Conservation (phyloP, 2,113 vertebrate genomes). For the Alethe diademata region DNA sequence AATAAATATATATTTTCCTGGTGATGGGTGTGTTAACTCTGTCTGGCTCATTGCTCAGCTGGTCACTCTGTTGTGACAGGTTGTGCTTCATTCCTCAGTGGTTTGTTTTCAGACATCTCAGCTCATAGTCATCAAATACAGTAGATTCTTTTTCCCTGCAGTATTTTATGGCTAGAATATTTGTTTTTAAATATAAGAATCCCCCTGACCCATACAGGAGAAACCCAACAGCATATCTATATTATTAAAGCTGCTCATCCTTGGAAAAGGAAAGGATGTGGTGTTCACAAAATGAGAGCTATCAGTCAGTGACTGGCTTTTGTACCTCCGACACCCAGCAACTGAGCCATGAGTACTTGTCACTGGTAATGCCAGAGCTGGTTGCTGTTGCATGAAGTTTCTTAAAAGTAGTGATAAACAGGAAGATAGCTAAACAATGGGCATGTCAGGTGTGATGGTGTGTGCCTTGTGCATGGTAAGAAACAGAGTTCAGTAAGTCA, state of each 20-base stretch:
- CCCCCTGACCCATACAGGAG: neutral
- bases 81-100: neutral
- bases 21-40: neutral
- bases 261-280: neutral
- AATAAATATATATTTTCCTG: neutral
- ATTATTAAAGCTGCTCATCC: neutral
- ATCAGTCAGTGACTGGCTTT: neutral
- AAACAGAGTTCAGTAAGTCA: neutral
- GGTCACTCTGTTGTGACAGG: neutral
- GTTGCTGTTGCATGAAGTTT: neutral
- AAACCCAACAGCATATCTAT: neutral
- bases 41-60: neutral
- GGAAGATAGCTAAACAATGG: neutral
- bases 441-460: neutral
- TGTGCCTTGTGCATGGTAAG: accelerated
- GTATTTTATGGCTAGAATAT: neutral
- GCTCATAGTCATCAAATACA: neutral
- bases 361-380: neutral
- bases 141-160: neutral
- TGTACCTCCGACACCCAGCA: neutral
- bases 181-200: neutral
- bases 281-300: neutral
- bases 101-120: neutral
- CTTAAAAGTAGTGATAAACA: neutral
- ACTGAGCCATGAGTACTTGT: neutral